These are phyloP conservation scores for Neolamprologus multifasciatus DNA, from an alignment of 2,797 vertebrate species.

Conservation along the genomic window DNA sequence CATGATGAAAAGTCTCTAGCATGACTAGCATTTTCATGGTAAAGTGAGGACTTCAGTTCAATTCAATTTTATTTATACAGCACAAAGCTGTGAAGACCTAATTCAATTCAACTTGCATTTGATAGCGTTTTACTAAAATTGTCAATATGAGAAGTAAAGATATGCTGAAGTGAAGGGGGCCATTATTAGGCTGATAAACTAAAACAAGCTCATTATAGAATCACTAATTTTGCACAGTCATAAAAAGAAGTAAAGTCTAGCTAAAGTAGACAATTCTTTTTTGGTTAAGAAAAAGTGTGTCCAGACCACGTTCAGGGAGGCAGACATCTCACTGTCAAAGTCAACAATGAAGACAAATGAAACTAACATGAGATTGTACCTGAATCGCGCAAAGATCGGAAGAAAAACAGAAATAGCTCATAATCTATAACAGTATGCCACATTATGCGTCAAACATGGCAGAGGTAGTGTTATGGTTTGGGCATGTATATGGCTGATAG, in stretches of 20 bases:
- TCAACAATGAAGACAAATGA: background rate
- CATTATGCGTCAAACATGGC: background rate
- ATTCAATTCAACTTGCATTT: rapidly evolving
- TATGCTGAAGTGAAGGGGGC: background rate
- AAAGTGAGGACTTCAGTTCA: background rate
- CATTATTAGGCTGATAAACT: background rate
- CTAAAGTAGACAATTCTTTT: background rate
- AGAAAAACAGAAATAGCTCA: background rate
- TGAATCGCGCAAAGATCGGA: background rate
- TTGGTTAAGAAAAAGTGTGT: background rate
- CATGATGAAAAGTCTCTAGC: background rate
- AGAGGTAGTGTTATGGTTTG: background rate
- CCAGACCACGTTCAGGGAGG: background rate
- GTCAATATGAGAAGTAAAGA: background rate
- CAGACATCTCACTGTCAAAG: background rate
- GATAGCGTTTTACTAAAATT: background rate
- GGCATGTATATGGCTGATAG: background rate
- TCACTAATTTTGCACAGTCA: background rate
- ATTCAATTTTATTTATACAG: background rate
- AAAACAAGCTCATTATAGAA: background rate
- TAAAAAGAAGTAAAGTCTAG: background rate
- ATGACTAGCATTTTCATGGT: background rate
- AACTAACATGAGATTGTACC: background rate
- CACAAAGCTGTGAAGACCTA: background rate
- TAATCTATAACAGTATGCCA: background rate